Percentiles rank a stretch among this genome's conserved stretches.
These are phyloP conservation scores for Hyperoodon ampullatus DNA, from an alignment of 2,113 vertebrate species.

Conservation along the genomic window DNA sequence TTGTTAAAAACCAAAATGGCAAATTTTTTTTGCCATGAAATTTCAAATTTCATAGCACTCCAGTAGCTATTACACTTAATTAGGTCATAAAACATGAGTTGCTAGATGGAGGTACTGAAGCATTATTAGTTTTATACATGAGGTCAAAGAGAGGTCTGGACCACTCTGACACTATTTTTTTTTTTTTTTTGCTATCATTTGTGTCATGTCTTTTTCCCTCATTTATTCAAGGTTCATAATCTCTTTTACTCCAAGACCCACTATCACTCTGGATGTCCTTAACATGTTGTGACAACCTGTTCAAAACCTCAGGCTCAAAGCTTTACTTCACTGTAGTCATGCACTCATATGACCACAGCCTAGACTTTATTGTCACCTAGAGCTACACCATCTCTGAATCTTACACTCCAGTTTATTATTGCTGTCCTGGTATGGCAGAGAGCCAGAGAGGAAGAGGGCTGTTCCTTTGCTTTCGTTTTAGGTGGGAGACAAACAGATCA, in stretches of 20 bases:
- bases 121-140: background rate
- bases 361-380: background rate
- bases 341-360: background rate
- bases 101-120: background rate
- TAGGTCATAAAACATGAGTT: background rate
- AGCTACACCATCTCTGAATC: background rate
- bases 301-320: background rate
- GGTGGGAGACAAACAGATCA: background rate
- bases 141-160: background rate
- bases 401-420: background rate
- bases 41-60: background rate
- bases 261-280: background rate
- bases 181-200: background rate
- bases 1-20: background rate
- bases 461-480: background rate
- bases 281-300: background rate
- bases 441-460: background rate
- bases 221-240: background rate
- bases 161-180: background rate
- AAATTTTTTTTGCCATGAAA: background rate
- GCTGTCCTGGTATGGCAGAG: background rate
- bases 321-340: background rate
- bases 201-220: background rate
- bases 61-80: background rate
- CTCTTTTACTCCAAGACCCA: background rate